phyloP scores from a whole-genome alignment of 2,113 vertebrate species.

The Tor tambroides region DNA sequence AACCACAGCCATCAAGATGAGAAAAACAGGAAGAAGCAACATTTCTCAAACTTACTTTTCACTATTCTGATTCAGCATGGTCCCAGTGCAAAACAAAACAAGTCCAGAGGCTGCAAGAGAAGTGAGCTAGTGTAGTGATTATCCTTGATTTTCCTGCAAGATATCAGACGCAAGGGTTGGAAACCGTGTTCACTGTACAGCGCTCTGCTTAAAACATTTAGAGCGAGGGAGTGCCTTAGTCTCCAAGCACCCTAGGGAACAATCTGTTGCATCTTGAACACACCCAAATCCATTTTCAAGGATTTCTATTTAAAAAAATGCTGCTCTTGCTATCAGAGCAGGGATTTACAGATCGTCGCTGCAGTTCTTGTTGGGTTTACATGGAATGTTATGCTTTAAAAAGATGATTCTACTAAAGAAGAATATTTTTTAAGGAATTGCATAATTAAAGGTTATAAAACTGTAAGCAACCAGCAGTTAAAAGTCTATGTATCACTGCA shows the following conservation, averaged over 20 bases:
- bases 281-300: slow-evolving; percentile 48
- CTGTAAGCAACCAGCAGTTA: neutral
- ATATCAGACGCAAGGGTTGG: slow-evolving; percentile 10
- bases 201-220: slow-evolving; percentile 11
- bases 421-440: neutral
- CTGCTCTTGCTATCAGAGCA: slow-evolving; percentile 29
- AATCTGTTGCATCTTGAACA: slow-evolving; percentile 50
- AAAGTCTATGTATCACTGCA: neutral
- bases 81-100: slow-evolving; percentile 36
- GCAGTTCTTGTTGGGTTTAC: slow-evolving; percentile 15
- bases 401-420: neutral
- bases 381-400: neutral
- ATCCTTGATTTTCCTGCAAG: slow-evolving; percentile 20
- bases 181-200: slow-evolving; percentile 1
- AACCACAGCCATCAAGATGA: slow-evolving; percentile 34
- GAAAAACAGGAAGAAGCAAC: slow-evolving; percentile 17
- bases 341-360: slow-evolving; percentile 5
- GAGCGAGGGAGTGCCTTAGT: slow-evolving; percentile 28
- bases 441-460: neutral
- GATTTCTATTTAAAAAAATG: slow-evolving; percentile 40
- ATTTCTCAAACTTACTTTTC: slow-evolving; percentile 51
- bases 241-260: slow-evolving; percentile 48
- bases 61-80: slow-evolving; percentile 44
- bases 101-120: slow-evolving; percentile 16
- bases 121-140: neutral